Evolutionary conservation across 2,888 invertebrate species (phyloP).

Genomic region (Hanleya hanleyi): DNA sequence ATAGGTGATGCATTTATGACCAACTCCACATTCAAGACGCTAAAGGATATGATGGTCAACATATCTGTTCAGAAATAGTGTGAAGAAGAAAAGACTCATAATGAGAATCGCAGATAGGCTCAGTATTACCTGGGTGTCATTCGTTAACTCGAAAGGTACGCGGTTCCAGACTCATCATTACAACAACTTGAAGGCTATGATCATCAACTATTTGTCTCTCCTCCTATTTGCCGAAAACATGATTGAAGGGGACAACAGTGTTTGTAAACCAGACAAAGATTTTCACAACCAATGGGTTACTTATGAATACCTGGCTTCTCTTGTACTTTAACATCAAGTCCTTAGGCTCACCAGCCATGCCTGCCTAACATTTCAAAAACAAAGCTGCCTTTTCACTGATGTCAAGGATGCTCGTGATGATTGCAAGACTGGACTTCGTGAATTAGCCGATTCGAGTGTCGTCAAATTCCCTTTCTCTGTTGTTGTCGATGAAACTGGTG

Average conservation of each 20-base stretch:
- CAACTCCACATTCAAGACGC: neutral
- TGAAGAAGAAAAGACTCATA: neutral
- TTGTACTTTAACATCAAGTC: neutral
- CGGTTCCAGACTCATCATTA: neutral
- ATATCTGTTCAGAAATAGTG: neutral
- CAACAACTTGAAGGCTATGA: neutral
- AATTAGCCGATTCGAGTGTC: no score
- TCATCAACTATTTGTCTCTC: neutral
- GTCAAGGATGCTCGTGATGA: neutral
- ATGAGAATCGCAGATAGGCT: neutral
- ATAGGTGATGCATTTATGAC: neutral
- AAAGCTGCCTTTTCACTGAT: neutral
- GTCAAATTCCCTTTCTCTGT: neutral
- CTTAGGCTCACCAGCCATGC: no score
- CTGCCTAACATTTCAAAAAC: neutral
- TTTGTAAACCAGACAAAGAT: neutral
- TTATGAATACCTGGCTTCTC: neutral
- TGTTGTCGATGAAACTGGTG: neutral
- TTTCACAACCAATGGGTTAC: neutral
- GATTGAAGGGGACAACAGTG: neutral
- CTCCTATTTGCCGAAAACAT: neutral
- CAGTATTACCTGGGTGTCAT: neutral
- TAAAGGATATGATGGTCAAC: neutral
- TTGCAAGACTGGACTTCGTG: no score
- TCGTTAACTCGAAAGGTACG: neutral